phyloP scores from a whole-genome alignment of 2,797 vertebrate species.

The Philypnodon macrostomus region DNA sequence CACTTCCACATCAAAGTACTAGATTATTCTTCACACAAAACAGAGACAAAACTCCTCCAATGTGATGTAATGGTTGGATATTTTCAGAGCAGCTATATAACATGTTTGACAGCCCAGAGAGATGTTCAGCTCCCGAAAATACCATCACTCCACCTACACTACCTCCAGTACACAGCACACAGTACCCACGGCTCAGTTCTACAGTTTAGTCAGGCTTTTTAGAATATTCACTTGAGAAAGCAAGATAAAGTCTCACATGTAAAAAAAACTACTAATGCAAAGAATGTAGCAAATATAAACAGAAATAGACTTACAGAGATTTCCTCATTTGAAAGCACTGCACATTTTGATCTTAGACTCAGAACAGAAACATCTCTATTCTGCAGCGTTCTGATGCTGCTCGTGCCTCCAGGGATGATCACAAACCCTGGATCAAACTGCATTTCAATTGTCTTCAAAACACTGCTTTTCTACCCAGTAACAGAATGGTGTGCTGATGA shows the following conservation, averaged over 20 bases:
- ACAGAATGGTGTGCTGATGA: too few species aligned
- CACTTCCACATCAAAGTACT: too few species aligned
- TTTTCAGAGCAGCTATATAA: conserved; percentile 52
- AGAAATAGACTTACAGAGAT: neutral
- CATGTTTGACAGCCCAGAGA: conserved; percentile 39
- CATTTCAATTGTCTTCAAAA: too few species aligned
- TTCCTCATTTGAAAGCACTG: too few species aligned
- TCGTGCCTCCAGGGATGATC: neutral
- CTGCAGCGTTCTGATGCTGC: conserved; percentile 1
- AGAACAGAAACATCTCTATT: neutral
- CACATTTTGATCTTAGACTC: too few species aligned
- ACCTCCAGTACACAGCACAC: conserved; percentile 31
- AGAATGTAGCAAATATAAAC: neutral
- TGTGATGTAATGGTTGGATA: conserved; percentile 49
- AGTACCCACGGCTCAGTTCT: conserved; percentile 33
- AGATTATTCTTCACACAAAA: neutral
- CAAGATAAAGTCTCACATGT: too few species aligned
- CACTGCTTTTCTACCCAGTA: too few species aligned
- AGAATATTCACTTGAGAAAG: too few species aligned
- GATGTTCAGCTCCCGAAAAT: conserved; percentile 57
- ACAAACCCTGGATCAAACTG: conserved; percentile 14
- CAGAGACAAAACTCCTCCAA: neutral
- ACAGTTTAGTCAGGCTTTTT: conserved; percentile 26
- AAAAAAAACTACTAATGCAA: too few species aligned
- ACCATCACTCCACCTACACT: conserved; percentile 57